These are phyloP conservation scores for Neomonachus schauinslandi DNA, from an alignment of 2,113 vertebrate genomes.

Conservation along the genomic window DNA sequence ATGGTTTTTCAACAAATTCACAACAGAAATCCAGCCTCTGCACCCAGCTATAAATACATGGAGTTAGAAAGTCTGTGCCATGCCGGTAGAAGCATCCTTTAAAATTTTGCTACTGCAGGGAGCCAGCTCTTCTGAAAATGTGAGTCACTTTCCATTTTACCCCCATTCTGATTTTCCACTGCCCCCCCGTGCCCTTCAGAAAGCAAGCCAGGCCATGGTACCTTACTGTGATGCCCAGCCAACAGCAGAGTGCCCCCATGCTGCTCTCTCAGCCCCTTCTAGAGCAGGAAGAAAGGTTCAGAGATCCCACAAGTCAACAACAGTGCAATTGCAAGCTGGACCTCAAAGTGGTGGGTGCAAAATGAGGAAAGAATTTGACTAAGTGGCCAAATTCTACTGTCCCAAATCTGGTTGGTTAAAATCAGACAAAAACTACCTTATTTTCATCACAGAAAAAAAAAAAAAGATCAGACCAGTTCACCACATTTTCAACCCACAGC, in stretches of 20 bases:
- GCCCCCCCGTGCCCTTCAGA: not conserved
- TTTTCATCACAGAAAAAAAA: not conserved
- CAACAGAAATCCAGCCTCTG: not conserved
- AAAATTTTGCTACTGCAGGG: not conserved
- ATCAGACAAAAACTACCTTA: not conserved
- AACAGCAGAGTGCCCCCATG: not conserved
- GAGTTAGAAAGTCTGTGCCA: not conserved
- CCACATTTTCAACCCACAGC: not conserved
- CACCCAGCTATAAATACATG: not conserved
- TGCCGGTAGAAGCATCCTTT: not conserved
- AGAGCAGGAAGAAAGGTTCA: not conserved
- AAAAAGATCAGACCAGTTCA: not conserved
- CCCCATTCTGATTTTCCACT: not conserved
- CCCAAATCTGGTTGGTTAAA: not conserved
- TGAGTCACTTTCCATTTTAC: not conserved
- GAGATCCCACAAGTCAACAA: not conserved
- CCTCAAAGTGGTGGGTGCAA: too few relatives aligned
- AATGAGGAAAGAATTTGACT: not conserved
- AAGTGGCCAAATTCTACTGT: not conserved
- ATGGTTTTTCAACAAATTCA: not conserved
- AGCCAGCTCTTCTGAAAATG: not conserved
- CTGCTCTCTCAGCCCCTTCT: not conserved
- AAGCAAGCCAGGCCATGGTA: not conserved
- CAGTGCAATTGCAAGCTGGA: not conserved
- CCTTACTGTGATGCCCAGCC: not conserved